Conservation (phyloP, 2,797 vertebrate genomes). For the Lutjanus campechanus region DNA sequence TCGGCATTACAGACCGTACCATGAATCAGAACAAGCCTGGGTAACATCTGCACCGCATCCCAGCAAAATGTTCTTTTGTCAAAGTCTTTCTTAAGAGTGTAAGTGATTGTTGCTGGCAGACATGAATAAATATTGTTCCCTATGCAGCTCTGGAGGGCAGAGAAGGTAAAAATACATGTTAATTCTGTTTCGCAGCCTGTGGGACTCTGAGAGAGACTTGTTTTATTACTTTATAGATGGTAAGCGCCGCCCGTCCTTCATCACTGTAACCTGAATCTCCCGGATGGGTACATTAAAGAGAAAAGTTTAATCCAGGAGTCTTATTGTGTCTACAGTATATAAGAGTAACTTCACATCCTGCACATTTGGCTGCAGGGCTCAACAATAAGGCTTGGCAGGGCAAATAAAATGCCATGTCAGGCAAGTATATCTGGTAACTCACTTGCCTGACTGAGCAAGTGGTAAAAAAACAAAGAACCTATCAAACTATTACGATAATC, state of each 20-base stretch:
- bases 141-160: conserved; percentile 45
- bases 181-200: conserved; percentile 53
- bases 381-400: no score
- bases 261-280: no score
- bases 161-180: conserved; percentile 57
- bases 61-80: conserved; percentile 65
- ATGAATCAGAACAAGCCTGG: conserved; percentile 68
- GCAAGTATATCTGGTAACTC: no score
- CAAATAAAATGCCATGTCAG: no score
- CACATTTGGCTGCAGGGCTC: no score
- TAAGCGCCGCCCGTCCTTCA: conserved; percentile 21
- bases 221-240: conserved; percentile 51
- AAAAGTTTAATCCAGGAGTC: no score
- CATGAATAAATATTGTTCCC: conserved; percentile 45
- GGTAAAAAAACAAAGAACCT: no score
- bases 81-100: conserved; percentile 59
- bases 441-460: no score
- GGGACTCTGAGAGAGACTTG: conserved; percentile 28
- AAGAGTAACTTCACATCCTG: no score
- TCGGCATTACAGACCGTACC: conserved; percentile 45
- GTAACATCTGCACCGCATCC: conserved; percentile 64
- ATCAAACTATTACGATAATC: no score
- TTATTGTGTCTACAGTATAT: no score
- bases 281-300: no score
- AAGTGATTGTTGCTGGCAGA: conserved; percentile 69